phyloP scores from a whole-genome alignment of 2,113 vertebrate species.

The Dromiciops gliroides region DNA sequence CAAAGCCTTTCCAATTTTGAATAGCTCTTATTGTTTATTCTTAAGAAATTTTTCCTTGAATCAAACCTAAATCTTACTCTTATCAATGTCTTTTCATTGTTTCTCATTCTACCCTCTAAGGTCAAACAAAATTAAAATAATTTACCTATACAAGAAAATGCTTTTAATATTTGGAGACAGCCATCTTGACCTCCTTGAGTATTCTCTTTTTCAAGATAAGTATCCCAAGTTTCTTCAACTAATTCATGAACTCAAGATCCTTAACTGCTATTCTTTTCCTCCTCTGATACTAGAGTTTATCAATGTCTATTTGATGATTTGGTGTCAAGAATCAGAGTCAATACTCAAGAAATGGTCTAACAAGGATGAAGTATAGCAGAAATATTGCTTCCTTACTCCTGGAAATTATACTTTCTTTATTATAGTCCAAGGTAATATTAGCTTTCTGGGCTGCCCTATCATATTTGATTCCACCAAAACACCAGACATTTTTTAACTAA shows the following conservation, averaged over 20 bases:
- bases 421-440: not conserved
- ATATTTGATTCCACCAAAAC: too few relatives aligned
- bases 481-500: not conserved
- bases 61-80: not conserved
- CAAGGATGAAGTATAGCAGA: not conserved
- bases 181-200: not conserved
- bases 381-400: not conserved
- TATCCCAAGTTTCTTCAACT: not conserved
- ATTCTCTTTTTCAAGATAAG: not conserved
- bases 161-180: not conserved
- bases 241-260: not conserved
- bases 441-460: not conserved
- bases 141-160: not conserved
- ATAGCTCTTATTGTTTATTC: not conserved
- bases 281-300: not conserved
- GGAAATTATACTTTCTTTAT: not conserved
- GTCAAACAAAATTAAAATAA: not conserved
- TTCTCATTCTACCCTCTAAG: not conserved
- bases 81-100: not conserved
- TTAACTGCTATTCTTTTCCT: not conserved
- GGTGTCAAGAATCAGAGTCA: not conserved
- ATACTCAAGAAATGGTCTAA: not conserved
- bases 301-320: not conserved
- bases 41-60: not conserved
- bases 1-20: not conserved